Base-by-base conservation (phyloP, 2,113 vertebrate species). In the Antigone vipio region DNA sequence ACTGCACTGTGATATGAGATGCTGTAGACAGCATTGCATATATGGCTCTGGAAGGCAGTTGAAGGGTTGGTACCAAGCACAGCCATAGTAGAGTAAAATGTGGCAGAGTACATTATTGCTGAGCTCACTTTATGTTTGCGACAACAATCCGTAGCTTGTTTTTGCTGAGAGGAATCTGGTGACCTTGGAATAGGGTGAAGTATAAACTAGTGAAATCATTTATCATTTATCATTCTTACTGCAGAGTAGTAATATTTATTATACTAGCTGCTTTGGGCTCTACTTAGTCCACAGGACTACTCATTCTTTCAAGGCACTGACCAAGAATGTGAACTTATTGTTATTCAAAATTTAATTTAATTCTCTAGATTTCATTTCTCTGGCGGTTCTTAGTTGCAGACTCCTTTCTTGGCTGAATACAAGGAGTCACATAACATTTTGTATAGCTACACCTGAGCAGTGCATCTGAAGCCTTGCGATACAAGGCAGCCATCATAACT, bases 171-270 rank as follows among this genome's bases (percentile, higher is more conserved):
- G 55, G n/a, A 64, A 69, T 77, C 63, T 1, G 1, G 24, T 88
- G 76, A 92, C 91, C 91, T 95, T 93, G 78, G 53, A 60, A 72
- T 14, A 88, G 20, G 38, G 68, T 86, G 72, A 88, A 83, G 29
- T 47, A 74, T 74, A 58, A 83, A 89, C 82, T 62, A 59, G 69
- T 75, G 81, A 87, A 93, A 82, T 72, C 45, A 63, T 92, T 95
- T 89, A 82, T 72, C 45, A 63, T 92, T 95, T 89, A 50, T 95
- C 79, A 84, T 45, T 81, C 55, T 73, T 88, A 56, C 45, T 71
- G 72, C 26, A 3, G 59, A 84, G 34, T 73, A 88, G 68, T 91
- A 86, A 91, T 66, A 89, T 93, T 92, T 84, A 88, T 93, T 53
- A 75, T 71, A 69, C 44, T 55, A 55, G 30, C 49, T 95, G 71